Conservation (phyloP, 2,113 vertebrate genomes). For the Isurus oxyrinchus region DNA sequence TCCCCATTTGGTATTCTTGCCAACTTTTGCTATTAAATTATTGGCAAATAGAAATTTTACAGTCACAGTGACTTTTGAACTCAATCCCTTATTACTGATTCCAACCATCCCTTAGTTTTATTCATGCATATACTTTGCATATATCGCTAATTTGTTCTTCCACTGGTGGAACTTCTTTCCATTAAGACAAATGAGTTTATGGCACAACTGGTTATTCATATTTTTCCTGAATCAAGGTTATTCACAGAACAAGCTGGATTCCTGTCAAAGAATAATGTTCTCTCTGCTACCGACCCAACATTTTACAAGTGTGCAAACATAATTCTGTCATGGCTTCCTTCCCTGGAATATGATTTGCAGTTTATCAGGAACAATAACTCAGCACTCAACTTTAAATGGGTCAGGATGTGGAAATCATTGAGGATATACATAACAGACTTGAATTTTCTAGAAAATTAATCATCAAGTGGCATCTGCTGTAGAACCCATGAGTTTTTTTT, state of each 20-base stretch:
- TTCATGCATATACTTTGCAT: background rate
- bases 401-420: background rate
- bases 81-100: background rate
- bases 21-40: background rate
- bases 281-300: background rate
- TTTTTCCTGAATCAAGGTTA: background rate
- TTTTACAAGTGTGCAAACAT: background rate
- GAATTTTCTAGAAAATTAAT: background rate
- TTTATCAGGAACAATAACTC: background rate
- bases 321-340: background rate
- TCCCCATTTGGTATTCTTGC: background rate
- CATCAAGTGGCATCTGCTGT: background rate
- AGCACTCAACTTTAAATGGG: background rate
- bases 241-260: background rate
- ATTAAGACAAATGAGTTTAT: background rate
- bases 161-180: background rate
- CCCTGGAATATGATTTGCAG: background rate
- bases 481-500: background rate
- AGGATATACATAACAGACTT: background rate
- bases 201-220: background rate
- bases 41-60: background rate
- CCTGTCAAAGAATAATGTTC: background rate
- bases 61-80: background rate
- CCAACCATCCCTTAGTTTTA: background rate
- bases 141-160: background rate